Percentiles rank a stretch among this genome's conserved stretches.
Evolutionary conservation across 2,888 invertebrate genomes (phyloP).

Genomic region (Plusia festucae): DNA sequence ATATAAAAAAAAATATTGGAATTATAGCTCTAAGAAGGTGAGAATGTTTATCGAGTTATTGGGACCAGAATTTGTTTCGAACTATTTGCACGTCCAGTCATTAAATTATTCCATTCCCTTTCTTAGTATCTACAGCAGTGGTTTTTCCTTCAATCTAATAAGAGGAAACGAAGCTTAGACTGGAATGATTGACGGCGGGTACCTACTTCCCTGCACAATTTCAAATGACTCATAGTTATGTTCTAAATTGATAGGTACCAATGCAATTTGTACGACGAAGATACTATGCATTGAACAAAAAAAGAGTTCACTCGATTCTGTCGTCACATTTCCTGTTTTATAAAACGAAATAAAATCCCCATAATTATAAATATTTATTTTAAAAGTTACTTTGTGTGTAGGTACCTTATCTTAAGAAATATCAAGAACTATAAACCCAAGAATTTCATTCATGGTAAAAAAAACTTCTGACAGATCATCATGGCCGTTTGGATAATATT

Average conservation of each 20-base stretch:
- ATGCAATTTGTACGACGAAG: background rate
- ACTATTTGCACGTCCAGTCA: background rate
- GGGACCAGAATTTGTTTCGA: background rate
- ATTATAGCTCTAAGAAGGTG: too few relatives aligned
- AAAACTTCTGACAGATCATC: too few relatives aligned
- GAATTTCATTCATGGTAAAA: too few relatives aligned
- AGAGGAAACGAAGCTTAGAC: constrained; percentile 39
- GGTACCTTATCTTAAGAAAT: background rate
- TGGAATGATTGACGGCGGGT: constrained; percentile 22
- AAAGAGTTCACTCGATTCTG: background rate
- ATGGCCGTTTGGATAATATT: too few relatives aligned
- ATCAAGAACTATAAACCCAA: background rate
- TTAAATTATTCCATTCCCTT: constrained; percentile 27
- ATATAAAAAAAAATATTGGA: too few relatives aligned
- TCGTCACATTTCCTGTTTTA: constrained; percentile 18
- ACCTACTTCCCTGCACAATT: constrained; percentile 44
- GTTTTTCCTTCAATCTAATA: constrained; percentile 35
- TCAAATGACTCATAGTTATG: constrained; percentile 37
- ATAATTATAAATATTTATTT: background rate
- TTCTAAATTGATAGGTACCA: constrained; percentile 18
- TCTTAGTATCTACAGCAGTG: constrained; percentile 34
- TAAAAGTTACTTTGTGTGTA: too few relatives aligned
- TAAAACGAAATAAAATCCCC: background rate
- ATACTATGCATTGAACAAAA: background rate
- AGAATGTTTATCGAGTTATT: background rate